phyloP scores from a whole-genome alignment of 1,140 invertebrate genomes.

The Bombus huntii region DNA sequence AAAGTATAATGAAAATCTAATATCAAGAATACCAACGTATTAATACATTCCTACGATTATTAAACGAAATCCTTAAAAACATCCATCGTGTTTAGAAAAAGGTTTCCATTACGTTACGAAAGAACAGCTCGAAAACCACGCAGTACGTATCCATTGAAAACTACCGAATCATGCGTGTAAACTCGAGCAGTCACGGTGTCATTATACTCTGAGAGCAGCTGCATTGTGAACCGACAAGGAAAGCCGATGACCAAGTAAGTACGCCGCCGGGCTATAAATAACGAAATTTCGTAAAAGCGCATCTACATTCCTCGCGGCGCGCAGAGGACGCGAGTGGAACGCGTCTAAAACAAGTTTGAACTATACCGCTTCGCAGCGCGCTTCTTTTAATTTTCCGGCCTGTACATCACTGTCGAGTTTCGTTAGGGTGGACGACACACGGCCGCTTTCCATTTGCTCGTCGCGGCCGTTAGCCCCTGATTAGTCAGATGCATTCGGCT shows the following conservation, averaged over 20 bases:
- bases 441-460: slow-evolving; percentile 62
- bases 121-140: background rate
- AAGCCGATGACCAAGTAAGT: slow-evolving; percentile 5
- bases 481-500: slow-evolving; percentile 54
- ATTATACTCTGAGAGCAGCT: background rate
- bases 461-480: slow-evolving; percentile 44
- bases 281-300: slow-evolving; percentile 65
- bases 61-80: background rate
- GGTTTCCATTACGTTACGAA: too few relatives aligned
- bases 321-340: slow-evolving; percentile 11
- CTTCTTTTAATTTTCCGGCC: slow-evolving; percentile 67
- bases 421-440: slow-evolving; percentile 44
- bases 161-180: background rate
- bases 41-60: too few relatives aligned
- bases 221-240: slow-evolving; percentile 37
- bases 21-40: too few relatives aligned
- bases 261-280: slow-evolving; percentile 57
- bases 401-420: slow-evolving; percentile 71
- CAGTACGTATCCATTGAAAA: background rate
- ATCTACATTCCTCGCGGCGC: slow-evolving; percentile 44
- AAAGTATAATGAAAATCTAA: too few relatives aligned
- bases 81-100: too few relatives aligned
- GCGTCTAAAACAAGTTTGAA: slow-evolving; percentile 45
- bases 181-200: background rate
- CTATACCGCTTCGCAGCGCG: slow-evolving; percentile 37